Percentiles rank a stretch among this genome's conserved stretches.
Conservation (phyloP, 2,797 vertebrate genomes). For the Acanthurus tractus region DNA sequence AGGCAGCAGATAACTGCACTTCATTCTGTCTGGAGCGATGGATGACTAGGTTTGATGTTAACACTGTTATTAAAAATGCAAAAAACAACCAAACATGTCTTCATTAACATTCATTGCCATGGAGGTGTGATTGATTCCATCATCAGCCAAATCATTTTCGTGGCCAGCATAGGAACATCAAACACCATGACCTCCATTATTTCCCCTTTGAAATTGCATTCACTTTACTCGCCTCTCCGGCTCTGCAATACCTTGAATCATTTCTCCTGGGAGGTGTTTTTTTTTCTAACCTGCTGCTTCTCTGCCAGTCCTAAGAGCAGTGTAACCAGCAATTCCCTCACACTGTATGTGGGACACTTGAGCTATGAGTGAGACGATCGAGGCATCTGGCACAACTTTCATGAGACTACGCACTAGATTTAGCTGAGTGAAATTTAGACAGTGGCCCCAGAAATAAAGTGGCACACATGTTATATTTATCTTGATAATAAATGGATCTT, state of each 20-base stretch:
- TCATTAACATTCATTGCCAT: constrained; percentile 76
- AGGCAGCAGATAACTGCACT: constrained; percentile 59
- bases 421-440: constrained; percentile 61
- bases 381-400: constrained; percentile 75
- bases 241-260: constrained; percentile 81
- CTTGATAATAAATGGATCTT: constrained; percentile 56
- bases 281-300: constrained; percentile 80
- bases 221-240: constrained; percentile 78
- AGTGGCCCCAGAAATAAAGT: constrained; percentile 65
- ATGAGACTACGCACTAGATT: constrained; percentile 64
- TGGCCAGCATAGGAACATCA: constrained; percentile 77
- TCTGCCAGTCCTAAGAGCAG: constrained; percentile 73
- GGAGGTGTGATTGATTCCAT: constrained; percentile 79
- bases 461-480: constrained; percentile 75
- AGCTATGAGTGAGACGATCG: constrained; percentile 68
- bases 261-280: constrained; percentile 82
- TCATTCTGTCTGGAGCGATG: constrained; percentile 54
- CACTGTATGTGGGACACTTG: constrained; percentile 84
- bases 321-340: constrained; percentile 74
- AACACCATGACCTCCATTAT: constrained; percentile 83
- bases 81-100: constrained; percentile 63
- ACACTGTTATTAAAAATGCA: constrained; percentile 72
- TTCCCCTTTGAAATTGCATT: constrained; percentile 84
- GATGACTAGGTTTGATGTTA: constrained; percentile 66
- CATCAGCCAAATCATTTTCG: constrained; percentile 78